Percentiles rank a stretch among this genome's conserved stretches.
These are phyloP conservation scores for Nudaria mundana DNA, from an alignment of 2,888 invertebrate genomes.

Conservation along the genomic window DNA sequence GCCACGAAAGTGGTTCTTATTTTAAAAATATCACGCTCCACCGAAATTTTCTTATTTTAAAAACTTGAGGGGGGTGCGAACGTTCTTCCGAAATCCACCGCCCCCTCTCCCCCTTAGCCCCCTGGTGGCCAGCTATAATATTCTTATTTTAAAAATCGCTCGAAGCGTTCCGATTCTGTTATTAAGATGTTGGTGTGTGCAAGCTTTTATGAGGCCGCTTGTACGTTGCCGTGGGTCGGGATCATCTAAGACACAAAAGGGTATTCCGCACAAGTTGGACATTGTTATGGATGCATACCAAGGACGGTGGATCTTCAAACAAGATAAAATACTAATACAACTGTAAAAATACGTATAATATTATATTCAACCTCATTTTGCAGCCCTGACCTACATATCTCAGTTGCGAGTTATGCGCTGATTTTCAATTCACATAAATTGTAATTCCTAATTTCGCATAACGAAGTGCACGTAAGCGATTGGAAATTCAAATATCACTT, in stretches of 20 bases:
- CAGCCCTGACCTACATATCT: conserved; percentile 60
- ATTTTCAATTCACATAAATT: conserved; percentile 39
- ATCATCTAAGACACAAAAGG: conserved; percentile 51
- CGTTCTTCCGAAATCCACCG: conserved; percentile 75
- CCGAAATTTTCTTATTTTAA: conserved; percentile 80
- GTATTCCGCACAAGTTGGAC: conserved; percentile 30
- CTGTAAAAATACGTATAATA: conserved; percentile 41
- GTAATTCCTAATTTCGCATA: conserved; percentile 39
- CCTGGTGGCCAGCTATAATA: conserved; percentile 76
- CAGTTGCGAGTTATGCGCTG: conserved; percentile 39
- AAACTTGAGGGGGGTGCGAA: conserved; percentile 71
- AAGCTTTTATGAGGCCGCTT: conserved; percentile 58
- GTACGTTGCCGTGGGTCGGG: conserved; percentile 43
- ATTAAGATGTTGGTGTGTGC: conserved; percentile 76
- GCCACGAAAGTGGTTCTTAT: conserved; percentile 79
- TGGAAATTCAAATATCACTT: conserved; percentile 32
- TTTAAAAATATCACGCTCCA: conserved; percentile 81
- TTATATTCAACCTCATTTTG: conserved; percentile 34
- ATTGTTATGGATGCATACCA: conserved; percentile 33
- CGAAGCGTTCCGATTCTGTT: conserved; percentile 77
- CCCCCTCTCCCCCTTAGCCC: conserved; percentile 39
- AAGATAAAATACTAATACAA: conserved; percentile 50
- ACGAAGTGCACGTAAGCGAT: conserved; percentile 34
- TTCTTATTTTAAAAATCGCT: conserved; percentile 78
- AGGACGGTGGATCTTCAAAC: conserved; percentile 21